Conservation (phyloP, 2,113 vertebrate genomes). For the Pelvicachromis taeniatus region DNA sequence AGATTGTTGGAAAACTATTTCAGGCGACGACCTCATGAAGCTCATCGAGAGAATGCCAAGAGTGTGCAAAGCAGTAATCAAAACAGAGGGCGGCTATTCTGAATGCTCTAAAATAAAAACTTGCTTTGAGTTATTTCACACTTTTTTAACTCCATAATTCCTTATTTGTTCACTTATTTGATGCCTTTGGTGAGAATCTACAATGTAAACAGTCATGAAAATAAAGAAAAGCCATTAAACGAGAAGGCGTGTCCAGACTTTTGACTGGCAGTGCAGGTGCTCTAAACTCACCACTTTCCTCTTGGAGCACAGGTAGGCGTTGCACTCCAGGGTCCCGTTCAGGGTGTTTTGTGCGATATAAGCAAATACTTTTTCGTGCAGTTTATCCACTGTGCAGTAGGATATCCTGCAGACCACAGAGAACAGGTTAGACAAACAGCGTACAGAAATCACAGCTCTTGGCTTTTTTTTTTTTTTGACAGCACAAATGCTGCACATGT, state of each 20-base stretch:
- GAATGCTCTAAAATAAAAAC: not conserved
- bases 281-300: slow-evolving; percentile 85
- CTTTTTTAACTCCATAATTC: not conserved
- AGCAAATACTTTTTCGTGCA: slow-evolving; percentile 90
- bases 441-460: not conserved
- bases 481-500: not conserved
- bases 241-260: not conserved
- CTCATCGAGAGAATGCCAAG: not conserved
- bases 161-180: not conserved
- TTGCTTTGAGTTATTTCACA: not conserved
- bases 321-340: slow-evolving; percentile 88
- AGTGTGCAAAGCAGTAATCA: not conserved
- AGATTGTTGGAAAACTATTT: not conserved
- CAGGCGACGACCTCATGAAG: not conserved
- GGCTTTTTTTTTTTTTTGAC: not conserved
- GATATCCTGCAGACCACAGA: slow-evolving; percentile 80
- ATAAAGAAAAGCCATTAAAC: not conserved
- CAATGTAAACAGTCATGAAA: not conserved
- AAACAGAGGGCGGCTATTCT: not conserved
- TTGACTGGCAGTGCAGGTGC: not conserved
- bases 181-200: not conserved
- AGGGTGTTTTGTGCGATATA: slow-evolving; percentile 91
- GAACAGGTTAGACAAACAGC: not conserved
- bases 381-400: slow-evolving; percentile 93
- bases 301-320: slow-evolving; percentile 91